Base-by-base conservation (phyloP, 2,113 vertebrate genomes). In the Chrysochloris asiatica region DNA sequence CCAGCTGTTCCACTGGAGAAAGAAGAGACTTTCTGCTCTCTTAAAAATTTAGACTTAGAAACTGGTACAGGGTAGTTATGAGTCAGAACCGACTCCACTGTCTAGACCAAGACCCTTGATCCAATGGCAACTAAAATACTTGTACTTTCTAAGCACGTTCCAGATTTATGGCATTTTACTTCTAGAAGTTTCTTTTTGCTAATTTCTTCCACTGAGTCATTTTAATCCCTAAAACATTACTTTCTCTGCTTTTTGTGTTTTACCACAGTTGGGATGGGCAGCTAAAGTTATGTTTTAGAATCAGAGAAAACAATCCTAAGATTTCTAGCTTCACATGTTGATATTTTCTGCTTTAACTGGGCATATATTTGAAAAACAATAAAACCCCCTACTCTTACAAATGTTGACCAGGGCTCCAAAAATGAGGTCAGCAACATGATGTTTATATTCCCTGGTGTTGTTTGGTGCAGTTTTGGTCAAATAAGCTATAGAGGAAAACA, bases 271-370 rank as follows among this genome's bases (percentile, higher is more conserved):
- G 86, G 83, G 54, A 52, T 52, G 82, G 83, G 82, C 65, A 84
- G 93, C 83, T 95, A 93, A 93, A 95, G 84, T 93, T 91, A 94
- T 93, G 87, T 65, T 92, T 84, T 75, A 41, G 21, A 84, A 94
- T 50, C 87, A 4, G 96, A 94, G 93, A 94, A 96, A 91, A 85
- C 50, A 65, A 22, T 24, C 43, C 56, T 76, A 77, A 83, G 94
- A 96, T 95, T 94, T 83, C 87, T 90, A 77, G 90, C 93, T 82
- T 95, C 92, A 69, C 80, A 45, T 4, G 41, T 83, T 86, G 50
- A 36, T 65, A 81, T 94, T 81, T 88, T 86, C 73, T 81, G 72
- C 59, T 93, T 45, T 83, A 92, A 95, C 91, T 89, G 87, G 50
- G 93, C 48, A 61, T 92, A 41, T 88, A 91, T 73, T n/a, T 85